Conservation (phyloP, 2,113 vertebrate species). For the Hemicordylus capensis region DNA sequence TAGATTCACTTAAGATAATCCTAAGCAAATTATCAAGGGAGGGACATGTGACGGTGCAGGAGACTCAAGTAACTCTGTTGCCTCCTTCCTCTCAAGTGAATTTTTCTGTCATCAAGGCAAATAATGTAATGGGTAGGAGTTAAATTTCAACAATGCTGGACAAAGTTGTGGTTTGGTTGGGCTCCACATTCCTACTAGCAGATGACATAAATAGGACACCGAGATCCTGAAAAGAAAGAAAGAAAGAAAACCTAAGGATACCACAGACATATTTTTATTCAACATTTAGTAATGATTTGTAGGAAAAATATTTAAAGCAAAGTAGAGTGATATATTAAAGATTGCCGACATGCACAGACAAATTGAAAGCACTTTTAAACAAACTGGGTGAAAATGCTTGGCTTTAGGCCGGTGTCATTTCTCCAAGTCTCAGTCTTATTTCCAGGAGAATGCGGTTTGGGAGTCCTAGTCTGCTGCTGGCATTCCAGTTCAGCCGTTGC, state of each 20-base stretch:
- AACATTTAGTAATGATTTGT: not conserved
- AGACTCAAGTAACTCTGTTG: not conserved
- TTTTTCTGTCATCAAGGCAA: not conserved
- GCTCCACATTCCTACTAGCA: not conserved
- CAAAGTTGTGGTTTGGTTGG: not conserved
- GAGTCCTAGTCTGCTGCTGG: slow-evolving; percentile 68
- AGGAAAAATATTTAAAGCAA: slow-evolving; percentile 19
- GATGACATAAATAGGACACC: not conserved
- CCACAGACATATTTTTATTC: not conserved
- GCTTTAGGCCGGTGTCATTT: slow-evolving; percentile 46
- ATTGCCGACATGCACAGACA: slow-evolving; percentile 40
- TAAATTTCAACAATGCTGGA: not conserved
- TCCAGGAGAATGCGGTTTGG: slow-evolving; percentile 77
- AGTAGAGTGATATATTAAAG: slow-evolving; percentile 12
- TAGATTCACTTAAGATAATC: no score
- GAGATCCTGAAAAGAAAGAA: not conserved
- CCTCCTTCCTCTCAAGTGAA: not conserved
- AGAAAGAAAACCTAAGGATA: slow-evolving; percentile 11
- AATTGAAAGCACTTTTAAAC: slow-evolving; percentile 66
- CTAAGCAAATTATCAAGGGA: no score
- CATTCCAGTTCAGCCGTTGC: slow-evolving; percentile 70
- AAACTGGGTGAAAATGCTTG: slow-evolving; percentile 76
- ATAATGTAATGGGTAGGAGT: not conserved
- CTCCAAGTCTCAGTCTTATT: slow-evolving; percentile 65
- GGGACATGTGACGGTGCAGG: no score